Evolutionary conservation across 1,140 invertebrate species (phyloP).

Genomic region (Dufourea novaeangliae): DNA sequence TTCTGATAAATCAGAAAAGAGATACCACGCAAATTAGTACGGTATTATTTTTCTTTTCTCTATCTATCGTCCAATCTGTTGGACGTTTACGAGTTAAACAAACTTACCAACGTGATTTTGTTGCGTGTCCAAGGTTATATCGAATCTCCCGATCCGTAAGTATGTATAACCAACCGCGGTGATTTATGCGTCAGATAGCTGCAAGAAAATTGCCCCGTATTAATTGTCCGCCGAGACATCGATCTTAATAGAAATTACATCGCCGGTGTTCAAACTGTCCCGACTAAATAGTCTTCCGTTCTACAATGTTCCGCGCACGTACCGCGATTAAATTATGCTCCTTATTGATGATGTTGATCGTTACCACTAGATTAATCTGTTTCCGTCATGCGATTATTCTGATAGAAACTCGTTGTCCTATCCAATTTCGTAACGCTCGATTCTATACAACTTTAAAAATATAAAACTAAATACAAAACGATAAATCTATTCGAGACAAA

Average conservation of each 20-base stretch:
- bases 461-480: too few species aligned
- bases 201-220: slow-evolving; percentile 7
- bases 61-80: neutral
- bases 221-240: slow-evolving; percentile 16
- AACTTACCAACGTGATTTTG: neutral
- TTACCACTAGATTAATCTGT: too few species aligned
- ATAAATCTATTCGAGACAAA: too few species aligned
- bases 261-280: neutral
- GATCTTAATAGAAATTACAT: slow-evolving; percentile 33
- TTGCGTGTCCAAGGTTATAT: slow-evolving; percentile 12
- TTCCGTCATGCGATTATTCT: too few species aligned
- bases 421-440: too few species aligned
- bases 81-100: neutral
- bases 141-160: neutral
- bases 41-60: neutral
- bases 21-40: too few species aligned
- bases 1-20: too few species aligned
- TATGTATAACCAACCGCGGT: neutral
- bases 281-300: neutral
- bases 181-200: slow-evolving; percentile 15
- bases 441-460: too few species aligned
- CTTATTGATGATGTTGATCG: neutral
- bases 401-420: too few species aligned
- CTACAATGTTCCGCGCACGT: neutral
- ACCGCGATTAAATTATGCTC: neutral